A percentile compares a stretch with the other conserved stretches of the same genome.
Conservation (phyloP, 92 coral and sea anemone genomes). For the Ricordea florida region DNA sequence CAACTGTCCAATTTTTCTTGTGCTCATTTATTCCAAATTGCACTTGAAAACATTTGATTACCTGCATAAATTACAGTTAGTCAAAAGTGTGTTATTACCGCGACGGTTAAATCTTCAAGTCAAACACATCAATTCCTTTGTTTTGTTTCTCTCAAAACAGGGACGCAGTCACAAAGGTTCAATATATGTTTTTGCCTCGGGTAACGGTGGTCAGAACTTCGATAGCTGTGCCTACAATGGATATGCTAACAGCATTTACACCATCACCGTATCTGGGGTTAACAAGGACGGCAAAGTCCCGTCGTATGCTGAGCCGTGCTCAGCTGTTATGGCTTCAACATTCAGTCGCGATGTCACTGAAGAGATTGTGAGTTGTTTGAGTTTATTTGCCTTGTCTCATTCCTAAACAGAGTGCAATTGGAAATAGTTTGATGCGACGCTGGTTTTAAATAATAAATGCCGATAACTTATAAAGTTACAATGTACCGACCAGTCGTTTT, state of each 20-base stretch:
- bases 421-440: too few relatives aligned
- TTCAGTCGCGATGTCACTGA: conserved; percentile 42
- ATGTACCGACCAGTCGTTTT: too few relatives aligned
- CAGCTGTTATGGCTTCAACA: conserved; percentile 47
- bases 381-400: not conserved
- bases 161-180: conserved; percentile 51
- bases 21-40: too few relatives aligned
- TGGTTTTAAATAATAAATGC: too few relatives aligned
- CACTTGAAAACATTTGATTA: too few relatives aligned
- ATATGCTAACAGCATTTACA: conserved; percentile 48
- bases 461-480: too few relatives aligned
- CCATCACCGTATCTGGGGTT: conserved; percentile 46
- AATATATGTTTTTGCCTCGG: conserved; percentile 52
- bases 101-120: too few relatives aligned
- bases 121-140: not conserved
- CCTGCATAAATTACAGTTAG: too few relatives aligned
- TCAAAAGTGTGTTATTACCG: too few relatives aligned
- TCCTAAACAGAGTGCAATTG: too few relatives aligned
- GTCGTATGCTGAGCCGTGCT: conserved; percentile 49
- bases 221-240: conserved; percentile 59
- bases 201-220: conserved; percentile 33
- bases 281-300: conserved; percentile 35
- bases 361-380: not conserved
- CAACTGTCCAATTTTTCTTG: too few relatives aligned
- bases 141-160: not conserved